Evolutionary conservation across 2,113 vertebrate genomes (phyloP).

Genomic region (Myiagra hebetior): DNA sequence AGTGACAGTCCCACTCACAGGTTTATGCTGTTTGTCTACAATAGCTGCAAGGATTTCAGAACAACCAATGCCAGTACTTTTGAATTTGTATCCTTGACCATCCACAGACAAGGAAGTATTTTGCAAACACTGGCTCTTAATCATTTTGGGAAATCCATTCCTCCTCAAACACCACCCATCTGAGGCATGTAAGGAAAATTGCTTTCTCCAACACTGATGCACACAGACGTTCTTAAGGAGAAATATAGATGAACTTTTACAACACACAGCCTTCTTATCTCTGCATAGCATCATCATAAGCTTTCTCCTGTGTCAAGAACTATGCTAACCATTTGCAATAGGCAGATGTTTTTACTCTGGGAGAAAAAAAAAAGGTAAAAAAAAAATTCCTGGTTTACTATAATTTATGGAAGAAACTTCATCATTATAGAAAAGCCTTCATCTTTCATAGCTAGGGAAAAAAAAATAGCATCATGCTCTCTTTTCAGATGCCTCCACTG

Average conservation of each 20-base stretch:
- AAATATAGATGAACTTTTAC: background rate
- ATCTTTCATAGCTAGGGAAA: background rate
- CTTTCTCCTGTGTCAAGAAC: background rate
- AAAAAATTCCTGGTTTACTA: background rate
- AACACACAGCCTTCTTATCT: background rate
- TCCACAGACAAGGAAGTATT: background rate
- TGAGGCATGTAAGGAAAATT: background rate
- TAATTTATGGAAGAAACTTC: constrained; percentile 27
- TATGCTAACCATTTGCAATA: background rate
- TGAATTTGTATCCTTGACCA: background rate
- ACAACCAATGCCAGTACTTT: background rate
- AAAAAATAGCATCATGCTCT: background rate
- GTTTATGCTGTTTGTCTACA: background rate
- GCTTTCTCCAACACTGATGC: background rate
- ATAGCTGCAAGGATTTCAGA: background rate
- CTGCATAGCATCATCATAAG: background rate
- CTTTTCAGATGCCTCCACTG: constrained; percentile 25
- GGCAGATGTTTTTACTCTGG: background rate
- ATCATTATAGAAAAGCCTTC: background rate
- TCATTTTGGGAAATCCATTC: background rate
- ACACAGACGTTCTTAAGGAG: background rate
- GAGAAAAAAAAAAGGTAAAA: background rate
- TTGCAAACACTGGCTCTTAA: background rate
- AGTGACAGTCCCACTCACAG: fast-evolving
- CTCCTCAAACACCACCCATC: background rate